Base-by-base conservation (phyloP, 64 coral and sea anemone species). In the Dendrophyllia cribrosa region DNA sequence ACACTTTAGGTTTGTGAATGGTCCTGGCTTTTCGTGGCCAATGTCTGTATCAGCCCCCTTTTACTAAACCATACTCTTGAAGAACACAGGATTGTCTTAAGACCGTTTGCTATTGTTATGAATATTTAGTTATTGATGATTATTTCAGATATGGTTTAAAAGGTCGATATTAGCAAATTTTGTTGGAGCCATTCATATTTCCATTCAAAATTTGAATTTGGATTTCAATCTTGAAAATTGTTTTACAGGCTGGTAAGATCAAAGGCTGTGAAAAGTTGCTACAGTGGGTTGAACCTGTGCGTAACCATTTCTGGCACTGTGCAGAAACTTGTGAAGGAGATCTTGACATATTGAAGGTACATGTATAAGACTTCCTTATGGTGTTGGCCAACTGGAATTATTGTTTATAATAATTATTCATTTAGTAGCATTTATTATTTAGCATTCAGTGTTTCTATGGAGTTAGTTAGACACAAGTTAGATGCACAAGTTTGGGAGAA, bases 301-400 rank as follows among this genome's bases (percentile, higher is more conserved):
- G 90, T n/a, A 92, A 92, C 60, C 90, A 86, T 65, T 92, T 92
- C 70, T 92, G 90, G 90, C 62, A 92, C 50, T 86, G 80, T 74
- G 49, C 55, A 17, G 51, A 86, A 86, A 43, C 47, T 23, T 85
- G 69, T 92, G 69, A 75, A 10, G 69, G 51, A 23, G 59, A 92
- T 86, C 58, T 65, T 22, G 72, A 25, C n/a, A 76, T 55, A 63
- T 17, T 92, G 46, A 92, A 92, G 69, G 90, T 92, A 74, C 17
- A 63, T 75, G 53, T 45, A 15, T 20, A 51, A 51, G 3, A 78
- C 3, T 12, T 52, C 13, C n/a, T 52, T 52, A 17, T 70, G 4
- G 6, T 75, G 72, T n/a, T n/a, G n/a, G n/a, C n/a, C n/a, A n/a
- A n/a, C n/a, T n/a, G n/a, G n/a, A n/a, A n/a, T n/a, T n/a, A 51